phyloP scores from a whole-genome alignment of 2,113 vertebrate genomes.

The Apteryx owenii region DNA sequence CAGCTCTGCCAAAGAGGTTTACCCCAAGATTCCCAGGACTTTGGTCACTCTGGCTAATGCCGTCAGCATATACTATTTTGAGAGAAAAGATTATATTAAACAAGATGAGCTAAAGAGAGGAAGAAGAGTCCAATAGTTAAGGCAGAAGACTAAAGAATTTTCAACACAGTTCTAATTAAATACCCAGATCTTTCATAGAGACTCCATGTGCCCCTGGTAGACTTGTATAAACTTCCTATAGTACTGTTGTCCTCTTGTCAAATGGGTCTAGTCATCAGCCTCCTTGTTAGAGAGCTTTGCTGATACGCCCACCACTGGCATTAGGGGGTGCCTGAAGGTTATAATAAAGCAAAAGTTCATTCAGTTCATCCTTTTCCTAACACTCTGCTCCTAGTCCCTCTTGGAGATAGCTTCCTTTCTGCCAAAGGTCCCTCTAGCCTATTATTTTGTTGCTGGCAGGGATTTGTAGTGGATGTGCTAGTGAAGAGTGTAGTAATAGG shows the following conservation, averaged over 20 bases:
- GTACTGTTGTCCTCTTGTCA: not conserved
- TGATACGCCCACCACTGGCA: not conserved
- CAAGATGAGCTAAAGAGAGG: not conserved
- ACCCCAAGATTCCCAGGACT: not conserved
- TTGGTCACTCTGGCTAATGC: not conserved
- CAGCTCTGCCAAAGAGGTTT: not conserved
- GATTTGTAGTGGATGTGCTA: not conserved
- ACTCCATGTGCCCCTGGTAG: not conserved
- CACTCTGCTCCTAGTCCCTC: not conserved
- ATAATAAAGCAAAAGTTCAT: not conserved
- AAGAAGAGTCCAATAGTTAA: not conserved
- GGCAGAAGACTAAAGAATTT: not conserved
- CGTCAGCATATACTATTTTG: rapidly evolving
- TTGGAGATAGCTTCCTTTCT: not conserved
- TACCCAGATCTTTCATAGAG: not conserved
- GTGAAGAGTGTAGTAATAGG: not conserved
- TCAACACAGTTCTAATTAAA: not conserved
- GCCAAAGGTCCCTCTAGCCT: not conserved
- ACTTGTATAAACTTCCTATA: not conserved
- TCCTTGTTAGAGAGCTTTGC: not conserved
- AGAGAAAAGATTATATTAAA: not conserved
- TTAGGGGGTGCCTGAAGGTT: not conserved
- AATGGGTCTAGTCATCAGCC: not conserved
- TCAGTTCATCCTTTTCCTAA: not conserved
- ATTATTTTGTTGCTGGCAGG: not conserved